These are phyloP conservation scores for Paramormyrops hopkinsi DNA, from an alignment of 2,797 vertebrate genomes.

Conservation along the genomic window DNA sequence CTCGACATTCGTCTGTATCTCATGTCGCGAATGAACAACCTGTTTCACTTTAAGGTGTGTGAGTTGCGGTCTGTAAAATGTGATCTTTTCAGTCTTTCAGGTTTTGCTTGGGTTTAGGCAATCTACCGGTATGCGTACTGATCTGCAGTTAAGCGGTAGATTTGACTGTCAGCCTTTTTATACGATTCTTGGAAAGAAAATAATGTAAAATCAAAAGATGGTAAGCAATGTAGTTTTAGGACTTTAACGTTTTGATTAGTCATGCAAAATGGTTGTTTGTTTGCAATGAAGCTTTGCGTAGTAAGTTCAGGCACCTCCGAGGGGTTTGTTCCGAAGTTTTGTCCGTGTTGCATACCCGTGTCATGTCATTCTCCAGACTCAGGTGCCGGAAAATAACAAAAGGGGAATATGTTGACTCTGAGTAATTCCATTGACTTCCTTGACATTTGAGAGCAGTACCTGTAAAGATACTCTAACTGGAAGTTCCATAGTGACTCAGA, in stretches of 20 bases:
- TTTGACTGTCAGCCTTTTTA: neutral
- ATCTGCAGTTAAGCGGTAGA: neutral
- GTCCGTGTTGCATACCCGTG: neutral
- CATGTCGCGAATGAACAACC: neutral
- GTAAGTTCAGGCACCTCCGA: neutral
- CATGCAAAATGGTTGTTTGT: neutral
- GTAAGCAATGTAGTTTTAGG: neutral
- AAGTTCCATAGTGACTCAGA: neutral
- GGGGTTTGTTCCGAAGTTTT: neutral
- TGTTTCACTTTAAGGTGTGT: neutral
- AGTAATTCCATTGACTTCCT: conserved; percentile 15
- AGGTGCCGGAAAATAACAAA: neutral
- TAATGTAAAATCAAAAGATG: neutral
- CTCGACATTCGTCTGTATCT: neutral
- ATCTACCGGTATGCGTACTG: neutral
- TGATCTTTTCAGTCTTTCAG: neutral
- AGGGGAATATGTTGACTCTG: neutral
- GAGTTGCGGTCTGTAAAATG: neutral
- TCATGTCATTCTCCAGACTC: neutral
- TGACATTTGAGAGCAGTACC: conserved; percentile 14
- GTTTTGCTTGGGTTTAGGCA: neutral
- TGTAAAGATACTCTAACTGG: conserved; percentile 5
- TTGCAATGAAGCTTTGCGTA: neutral
- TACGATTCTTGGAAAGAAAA: neutral
- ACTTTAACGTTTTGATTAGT: neutral